phyloP scores from a whole-genome alignment of 2,797 vertebrate genomes.

The Smutsia temminckii region DNA sequence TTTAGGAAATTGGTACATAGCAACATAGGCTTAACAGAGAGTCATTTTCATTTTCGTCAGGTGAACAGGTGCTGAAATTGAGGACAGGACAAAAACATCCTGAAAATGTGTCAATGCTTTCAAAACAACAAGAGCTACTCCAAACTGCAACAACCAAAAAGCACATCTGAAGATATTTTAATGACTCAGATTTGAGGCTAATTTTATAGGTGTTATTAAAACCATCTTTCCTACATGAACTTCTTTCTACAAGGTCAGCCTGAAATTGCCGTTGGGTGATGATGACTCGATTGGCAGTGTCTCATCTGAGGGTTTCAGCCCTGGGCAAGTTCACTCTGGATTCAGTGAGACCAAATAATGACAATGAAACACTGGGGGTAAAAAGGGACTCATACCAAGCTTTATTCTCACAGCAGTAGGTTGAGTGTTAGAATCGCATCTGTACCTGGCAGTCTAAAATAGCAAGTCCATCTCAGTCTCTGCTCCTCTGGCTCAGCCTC shows the following conservation, averaged over 20 bases:
- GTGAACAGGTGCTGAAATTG: conserved; percentile 55
- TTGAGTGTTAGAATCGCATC: too few species aligned
- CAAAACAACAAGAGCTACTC: conserved; percentile 2
- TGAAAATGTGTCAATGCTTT: background rate
- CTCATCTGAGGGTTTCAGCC: too few species aligned
- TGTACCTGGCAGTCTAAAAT: too few species aligned
- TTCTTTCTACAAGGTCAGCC: background rate
- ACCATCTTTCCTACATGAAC: background rate
- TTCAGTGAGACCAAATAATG: too few species aligned
- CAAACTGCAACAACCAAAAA: conserved; percentile 4
- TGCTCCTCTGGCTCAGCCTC: too few species aligned
- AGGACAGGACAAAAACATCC: background rate
- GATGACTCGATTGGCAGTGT: background rate
- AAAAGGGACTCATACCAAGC: too few species aligned
- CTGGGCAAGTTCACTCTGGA: too few species aligned
- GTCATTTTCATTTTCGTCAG: conserved; percentile 16
- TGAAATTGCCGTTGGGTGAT: conserved; percentile 1
- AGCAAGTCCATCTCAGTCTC: too few species aligned
- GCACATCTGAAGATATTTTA: conserved; percentile 46
- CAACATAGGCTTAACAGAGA: background rate
- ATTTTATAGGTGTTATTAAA: background rate
- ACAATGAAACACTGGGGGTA: too few species aligned
- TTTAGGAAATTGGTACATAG: conserved; percentile 45
- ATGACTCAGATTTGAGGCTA: background rate
- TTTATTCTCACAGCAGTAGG: too few species aligned